Base-by-base conservation (phyloP, 2,797 vertebrate genomes). In the Cossypha caffra region DNA sequence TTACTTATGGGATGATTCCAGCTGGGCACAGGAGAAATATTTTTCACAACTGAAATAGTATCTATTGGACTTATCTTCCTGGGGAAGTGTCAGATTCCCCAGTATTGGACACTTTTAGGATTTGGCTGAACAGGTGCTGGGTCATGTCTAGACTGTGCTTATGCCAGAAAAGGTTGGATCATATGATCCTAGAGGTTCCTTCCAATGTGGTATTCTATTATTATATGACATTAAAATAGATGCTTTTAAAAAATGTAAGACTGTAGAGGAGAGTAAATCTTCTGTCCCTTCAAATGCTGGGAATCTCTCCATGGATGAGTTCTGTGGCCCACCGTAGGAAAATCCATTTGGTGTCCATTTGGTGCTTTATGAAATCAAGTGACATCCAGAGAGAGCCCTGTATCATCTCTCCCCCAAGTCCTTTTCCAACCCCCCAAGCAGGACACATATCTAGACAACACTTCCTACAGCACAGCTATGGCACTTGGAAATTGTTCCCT, bases 381-480 rank as follows among this genome's bases (percentile, higher is more conserved):
- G 33, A 45, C 14, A 42, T 24, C 31, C 26, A 81, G 40, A 75
- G 76, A 72, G 7, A 64, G 4, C 7, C 26, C n/a, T 64, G 26
- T 8, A 29, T 28, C 33, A 29, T 26, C 25, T 55, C 12, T 63
- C 2, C 16, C 6, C 0, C 12, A 23, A 16, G 18, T 2, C 5
- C 10, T 23, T 17, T 59, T 52, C n/a, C 2, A 2, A 1, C 1
- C 18, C 3, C 3, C 4, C 9, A 13, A 9, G 21, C 50, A 76
- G 29, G 19, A 61, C 26, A 57, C 0, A 0, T 9, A 26, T 18
- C 31, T 33, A 47, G 63, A 83, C 57, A 68, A 17, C 5, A 75
- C 35, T 15, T 69, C 23, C 51, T 24, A 17, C 4, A 75, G 54
- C 47, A 57, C 2, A 75, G 11, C n/a, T 43, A 23, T 29, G 38